A percentile compares a stretch with the other conserved stretches of the same genome.
phyloP scores from a whole-genome alignment of 2,888 invertebrate genomes.

The Dyspetes luteomarginatus region DNA sequence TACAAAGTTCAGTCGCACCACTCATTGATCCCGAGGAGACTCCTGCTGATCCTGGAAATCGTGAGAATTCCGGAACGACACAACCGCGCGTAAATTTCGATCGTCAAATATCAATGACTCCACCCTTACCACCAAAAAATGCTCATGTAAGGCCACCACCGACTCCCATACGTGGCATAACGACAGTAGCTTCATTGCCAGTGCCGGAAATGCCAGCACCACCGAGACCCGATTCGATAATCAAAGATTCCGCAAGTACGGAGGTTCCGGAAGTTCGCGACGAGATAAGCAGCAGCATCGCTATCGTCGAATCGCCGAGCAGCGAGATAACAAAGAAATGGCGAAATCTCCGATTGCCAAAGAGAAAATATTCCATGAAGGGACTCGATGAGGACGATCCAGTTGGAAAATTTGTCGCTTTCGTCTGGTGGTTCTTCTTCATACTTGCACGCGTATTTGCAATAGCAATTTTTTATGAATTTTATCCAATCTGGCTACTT shows the following conservation, averaged over 20 bases:
- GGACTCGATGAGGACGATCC: conserved; percentile 91
- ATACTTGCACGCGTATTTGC: conserved; percentile 89
- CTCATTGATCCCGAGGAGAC: conserved; percentile 34
- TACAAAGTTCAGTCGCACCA: conserved; percentile 32
- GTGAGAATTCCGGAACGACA: conserved; percentile 22
- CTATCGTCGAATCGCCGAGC: conserved; percentile 35
- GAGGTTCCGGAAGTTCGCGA: conserved; percentile 41
- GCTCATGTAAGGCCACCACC: conserved; percentile 79
- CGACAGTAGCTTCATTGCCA: conserved; percentile 77
- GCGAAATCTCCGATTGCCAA: conserved; percentile 72
- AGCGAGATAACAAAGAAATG: conserved; percentile 32
- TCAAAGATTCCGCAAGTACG: conserved; percentile 60
- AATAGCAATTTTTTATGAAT: conserved; percentile 88
- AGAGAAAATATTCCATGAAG: conserved; percentile 82
- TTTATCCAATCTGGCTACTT: conserved; percentile 84
- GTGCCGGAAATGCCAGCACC: conserved; percentile 81
- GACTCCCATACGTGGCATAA: conserved; percentile 78
- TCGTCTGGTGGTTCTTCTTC: conserved; percentile 91
- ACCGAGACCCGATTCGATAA: conserved; percentile 79
- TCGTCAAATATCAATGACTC: conserved; percentile 78
- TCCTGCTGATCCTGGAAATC: neutral
- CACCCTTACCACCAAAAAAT: conserved; percentile 82
- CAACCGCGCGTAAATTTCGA: conserved; percentile 69
- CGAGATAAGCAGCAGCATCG: conserved; percentile 42
- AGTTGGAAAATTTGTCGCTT: conserved; percentile 88